These are phyloP conservation scores for Cosmia pyralina DNA, from an alignment of 2,888 invertebrate genomes.

Conservation along the genomic window DNA sequence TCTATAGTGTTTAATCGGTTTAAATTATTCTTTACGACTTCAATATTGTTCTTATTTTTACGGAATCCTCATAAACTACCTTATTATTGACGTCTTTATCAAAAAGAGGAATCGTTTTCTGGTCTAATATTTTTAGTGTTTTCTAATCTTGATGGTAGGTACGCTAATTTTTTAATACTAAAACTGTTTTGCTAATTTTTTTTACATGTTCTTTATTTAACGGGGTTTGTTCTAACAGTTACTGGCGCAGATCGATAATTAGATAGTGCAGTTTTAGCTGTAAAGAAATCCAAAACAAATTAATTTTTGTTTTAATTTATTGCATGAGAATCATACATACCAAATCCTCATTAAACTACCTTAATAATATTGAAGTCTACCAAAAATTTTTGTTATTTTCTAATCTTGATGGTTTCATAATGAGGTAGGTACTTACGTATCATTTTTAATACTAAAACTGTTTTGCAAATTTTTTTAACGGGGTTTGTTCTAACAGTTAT, in stretches of 20 bases:
- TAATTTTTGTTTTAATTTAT: background rate
- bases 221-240: background rate
- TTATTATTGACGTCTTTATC: constrained; percentile 33
- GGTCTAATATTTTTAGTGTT: constrained; percentile 5
- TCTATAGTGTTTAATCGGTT: constrained; percentile 30
- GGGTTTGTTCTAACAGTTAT: background rate
- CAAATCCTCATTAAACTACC: no score
- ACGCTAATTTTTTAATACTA: constrained; percentile 29
- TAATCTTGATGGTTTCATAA: no score
- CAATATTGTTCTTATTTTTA: constrained; percentile 40
- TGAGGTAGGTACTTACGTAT: no score
- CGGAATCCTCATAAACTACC: constrained; percentile 31
- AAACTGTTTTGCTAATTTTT: background rate
- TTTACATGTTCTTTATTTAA: background rate
- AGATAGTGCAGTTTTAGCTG: background rate
- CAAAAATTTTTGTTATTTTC: no score
- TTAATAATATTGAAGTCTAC: no score
- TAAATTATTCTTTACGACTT: constrained; percentile 33
- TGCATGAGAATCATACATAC: background rate
- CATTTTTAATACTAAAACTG: constrained; percentile 19
- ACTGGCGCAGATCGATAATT: background rate
- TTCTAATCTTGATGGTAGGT: constrained; percentile 3
- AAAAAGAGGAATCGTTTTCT: constrained; percentile 16
- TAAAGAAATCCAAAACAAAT: background rate
- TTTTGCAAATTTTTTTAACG: background rate